A percentile compares a stretch with the other conserved stretches of the same genome.
phyloP scores from a whole-genome alignment of 2,797 vertebrate genomes.

The Limnodromus scolopaceus region DNA sequence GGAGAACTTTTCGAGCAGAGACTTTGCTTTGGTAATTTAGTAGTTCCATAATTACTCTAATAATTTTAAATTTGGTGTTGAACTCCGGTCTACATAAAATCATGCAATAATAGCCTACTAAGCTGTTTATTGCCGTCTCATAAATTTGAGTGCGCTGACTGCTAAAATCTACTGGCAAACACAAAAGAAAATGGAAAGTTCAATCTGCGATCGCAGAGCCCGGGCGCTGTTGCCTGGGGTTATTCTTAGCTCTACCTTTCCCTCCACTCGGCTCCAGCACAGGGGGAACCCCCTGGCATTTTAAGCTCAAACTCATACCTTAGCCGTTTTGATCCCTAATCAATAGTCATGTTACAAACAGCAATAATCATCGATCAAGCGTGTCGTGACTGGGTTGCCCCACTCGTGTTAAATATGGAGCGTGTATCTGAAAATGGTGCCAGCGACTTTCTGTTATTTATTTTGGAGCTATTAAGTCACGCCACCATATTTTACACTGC shows the following conservation, averaged over 20 bases:
- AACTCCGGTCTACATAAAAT: constrained; percentile 51
- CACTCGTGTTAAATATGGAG: constrained; percentile 52
- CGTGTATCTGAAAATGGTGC: constrained; percentile 12
- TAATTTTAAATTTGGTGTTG: constrained; percentile 68
- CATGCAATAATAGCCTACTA: constrained; percentile 51
- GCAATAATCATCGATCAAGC: constrained; percentile 51
- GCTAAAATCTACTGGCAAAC: constrained; percentile 51
- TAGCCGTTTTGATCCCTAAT: constrained; percentile 45
- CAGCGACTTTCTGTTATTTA: constrained; percentile 46
- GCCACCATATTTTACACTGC: constrained; percentile 37
- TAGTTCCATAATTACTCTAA: constrained; percentile 49
- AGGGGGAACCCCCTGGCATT: background rate
- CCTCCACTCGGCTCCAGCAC: background rate
- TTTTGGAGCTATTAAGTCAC: constrained; percentile 49
- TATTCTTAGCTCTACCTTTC: background rate
- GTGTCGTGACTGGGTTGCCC: constrained; percentile 8
- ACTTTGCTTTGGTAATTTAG: constrained; percentile 53
- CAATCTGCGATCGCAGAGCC: background rate
- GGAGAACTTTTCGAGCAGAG: constrained; percentile 41
- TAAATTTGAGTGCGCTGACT: constrained; percentile 30
- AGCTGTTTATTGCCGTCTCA: constrained; percentile 57
- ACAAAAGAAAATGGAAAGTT: constrained; percentile 48
- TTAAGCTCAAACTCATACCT: background rate
- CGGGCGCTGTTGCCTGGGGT: background rate
- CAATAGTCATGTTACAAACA: constrained; percentile 40